These are phyloP conservation scores for Oppia nitens DNA, from an alignment of 1,140 invertebrate genomes.

Conservation along the genomic window DNA sequence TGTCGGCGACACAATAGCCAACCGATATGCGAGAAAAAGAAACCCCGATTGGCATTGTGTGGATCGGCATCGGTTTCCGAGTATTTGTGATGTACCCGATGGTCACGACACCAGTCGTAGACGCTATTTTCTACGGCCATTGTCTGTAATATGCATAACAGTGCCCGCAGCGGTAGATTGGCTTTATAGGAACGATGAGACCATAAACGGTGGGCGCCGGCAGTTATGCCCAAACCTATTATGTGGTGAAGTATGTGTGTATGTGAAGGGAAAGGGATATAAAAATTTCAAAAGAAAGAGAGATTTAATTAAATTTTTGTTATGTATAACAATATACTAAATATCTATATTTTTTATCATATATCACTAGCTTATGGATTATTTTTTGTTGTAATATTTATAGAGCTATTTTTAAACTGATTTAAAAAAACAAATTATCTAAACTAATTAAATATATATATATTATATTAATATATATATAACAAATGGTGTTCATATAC, in stretches of 20 bases:
- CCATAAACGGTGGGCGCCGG: constrained; percentile 37
- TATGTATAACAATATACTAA: no score
- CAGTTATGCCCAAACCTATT: constrained; percentile 47
- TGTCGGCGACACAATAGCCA: constrained; percentile 58
- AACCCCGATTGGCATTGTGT: constrained; percentile 25
- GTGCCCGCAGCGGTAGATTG: constrained; percentile 29
- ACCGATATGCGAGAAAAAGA: constrained; percentile 60
- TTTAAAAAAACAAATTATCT: neutral
- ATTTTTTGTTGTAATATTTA: neutral
- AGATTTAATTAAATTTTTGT: no score
- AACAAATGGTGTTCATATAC: no score
- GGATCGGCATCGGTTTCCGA: constrained; percentile 21
- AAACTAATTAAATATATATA: neutral
- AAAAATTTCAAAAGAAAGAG: no score
- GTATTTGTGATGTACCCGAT: constrained; percentile 21
- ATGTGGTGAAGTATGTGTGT: no score
- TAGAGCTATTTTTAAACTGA: no score
- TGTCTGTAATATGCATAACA: constrained; percentile 25
- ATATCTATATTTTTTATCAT: no score
- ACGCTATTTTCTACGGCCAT: constrained; percentile 13
- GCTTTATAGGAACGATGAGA: constrained; percentile 37
- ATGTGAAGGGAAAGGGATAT: no score
- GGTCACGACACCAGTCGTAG: constrained; percentile 20
- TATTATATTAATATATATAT: neutral
- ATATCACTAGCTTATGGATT: neutral